phyloP scores from a whole-genome alignment of 2,113 vertebrate species.

The Anguilla rostrata region DNA sequence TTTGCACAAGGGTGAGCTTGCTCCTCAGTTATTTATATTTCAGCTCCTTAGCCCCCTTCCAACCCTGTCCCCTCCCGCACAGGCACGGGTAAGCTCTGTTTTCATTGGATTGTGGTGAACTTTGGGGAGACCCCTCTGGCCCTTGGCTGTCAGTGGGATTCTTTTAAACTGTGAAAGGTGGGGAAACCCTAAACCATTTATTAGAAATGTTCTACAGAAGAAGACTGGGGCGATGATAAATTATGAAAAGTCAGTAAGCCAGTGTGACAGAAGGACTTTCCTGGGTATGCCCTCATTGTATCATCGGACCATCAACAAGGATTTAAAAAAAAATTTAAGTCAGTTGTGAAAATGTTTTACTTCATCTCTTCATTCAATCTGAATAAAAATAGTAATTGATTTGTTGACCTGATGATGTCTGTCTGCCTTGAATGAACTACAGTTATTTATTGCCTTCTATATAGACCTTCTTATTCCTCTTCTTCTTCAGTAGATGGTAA shows the following conservation, averaged over 20 bases:
- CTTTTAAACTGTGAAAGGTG: conserved; percentile 80
- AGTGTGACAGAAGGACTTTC: not conserved
- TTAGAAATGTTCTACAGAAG: conserved; percentile 73
- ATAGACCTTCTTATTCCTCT: no score
- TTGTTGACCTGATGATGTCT: no score
- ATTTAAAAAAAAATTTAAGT: no score
- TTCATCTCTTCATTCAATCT: no score
- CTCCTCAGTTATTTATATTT: conserved; percentile 56
- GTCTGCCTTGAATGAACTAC: no score
- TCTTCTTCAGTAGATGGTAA: no score
- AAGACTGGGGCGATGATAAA: conserved; percentile 70
- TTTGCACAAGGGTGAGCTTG: conserved; percentile 48
- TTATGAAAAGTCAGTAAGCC: conserved; percentile 50
- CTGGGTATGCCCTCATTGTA: not conserved
- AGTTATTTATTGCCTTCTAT: no score
- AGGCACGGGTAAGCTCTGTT: conserved; percentile 79
- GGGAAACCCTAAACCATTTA: conserved; percentile 73
- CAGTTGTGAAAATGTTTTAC: no score
- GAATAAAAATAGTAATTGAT: no score
- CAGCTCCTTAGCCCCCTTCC: conserved; percentile 30
- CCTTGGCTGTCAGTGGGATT: conserved; percentile 83
- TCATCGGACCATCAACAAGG: not conserved
- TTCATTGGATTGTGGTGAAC: conserved; percentile 83
- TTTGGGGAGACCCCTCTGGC: conserved; percentile 77
- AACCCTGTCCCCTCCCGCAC: conserved; percentile 20